phyloP scores from a whole-genome alignment of 35 echinoderm and acorn worm genomes.

The Diadema setosum region DNA sequence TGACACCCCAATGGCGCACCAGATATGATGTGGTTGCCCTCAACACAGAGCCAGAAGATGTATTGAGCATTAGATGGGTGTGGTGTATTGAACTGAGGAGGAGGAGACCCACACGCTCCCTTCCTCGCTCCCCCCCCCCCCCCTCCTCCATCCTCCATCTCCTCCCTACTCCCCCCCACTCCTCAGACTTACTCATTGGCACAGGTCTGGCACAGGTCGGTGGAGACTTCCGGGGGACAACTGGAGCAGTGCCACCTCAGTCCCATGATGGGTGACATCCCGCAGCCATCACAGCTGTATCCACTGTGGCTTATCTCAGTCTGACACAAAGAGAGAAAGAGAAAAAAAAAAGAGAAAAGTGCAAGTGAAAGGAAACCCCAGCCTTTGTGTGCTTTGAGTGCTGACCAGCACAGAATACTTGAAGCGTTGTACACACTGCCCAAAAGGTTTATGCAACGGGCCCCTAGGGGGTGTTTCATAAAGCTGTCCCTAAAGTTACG shows the following conservation, averaged over 20 bases:
- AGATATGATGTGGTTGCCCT: too few relatives aligned
- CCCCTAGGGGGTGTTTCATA: too few relatives aligned
- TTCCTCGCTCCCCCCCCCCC: not conserved
- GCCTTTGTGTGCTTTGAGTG: too few relatives aligned
- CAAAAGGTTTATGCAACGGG: too few relatives aligned
- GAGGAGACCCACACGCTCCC: not conserved
- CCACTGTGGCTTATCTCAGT: conserved; percentile 62
- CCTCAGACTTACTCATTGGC: conserved; percentile 57
- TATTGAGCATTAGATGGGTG: too few relatives aligned
- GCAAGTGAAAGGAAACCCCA: too few relatives aligned
- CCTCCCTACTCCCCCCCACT: not conserved
- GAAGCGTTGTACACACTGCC: too few relatives aligned
- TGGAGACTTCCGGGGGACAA: conserved; percentile 62
- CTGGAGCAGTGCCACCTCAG: conserved; percentile 68
- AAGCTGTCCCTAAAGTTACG: too few relatives aligned
- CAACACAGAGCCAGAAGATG: too few relatives aligned
- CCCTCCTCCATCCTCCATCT: not conserved
- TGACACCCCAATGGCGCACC: too few relatives aligned
- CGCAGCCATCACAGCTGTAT: conserved; percentile 80
- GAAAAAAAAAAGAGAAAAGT: not conserved
- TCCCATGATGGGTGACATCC: conserved; percentile 60
- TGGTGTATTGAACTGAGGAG: too few relatives aligned
- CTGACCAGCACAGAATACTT: too few relatives aligned
- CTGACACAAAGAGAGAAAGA: conserved; percentile 4
- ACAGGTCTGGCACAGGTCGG: conserved; percentile 82